Evolutionary conservation across 2,113 vertebrate genomes (phyloP).

Genomic region (Orcinus orca): DNA sequence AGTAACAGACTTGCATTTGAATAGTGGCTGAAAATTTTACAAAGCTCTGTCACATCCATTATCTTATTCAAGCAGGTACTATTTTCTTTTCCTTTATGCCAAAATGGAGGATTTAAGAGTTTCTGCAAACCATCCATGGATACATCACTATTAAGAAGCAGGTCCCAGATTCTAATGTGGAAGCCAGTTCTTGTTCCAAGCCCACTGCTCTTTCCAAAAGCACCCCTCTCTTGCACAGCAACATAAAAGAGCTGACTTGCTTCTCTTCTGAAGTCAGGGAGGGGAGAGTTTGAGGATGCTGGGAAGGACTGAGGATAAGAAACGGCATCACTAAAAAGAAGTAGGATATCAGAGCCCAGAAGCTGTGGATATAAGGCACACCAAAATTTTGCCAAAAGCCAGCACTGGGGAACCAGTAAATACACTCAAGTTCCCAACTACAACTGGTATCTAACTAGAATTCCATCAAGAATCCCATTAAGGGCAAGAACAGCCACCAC

Average conservation of each 20-base stretch:
- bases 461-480: conserved; percentile 9
- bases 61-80: neutral
- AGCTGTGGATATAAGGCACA: neutral
- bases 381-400: neutral
- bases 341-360: neutral
- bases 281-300: neutral
- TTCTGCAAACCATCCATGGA: neutral
- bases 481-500: neutral
- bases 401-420: neutral
- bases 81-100: neutral
- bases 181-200: neutral
- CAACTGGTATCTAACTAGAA: neutral
- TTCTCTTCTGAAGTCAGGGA: neutral
- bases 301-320: neutral
- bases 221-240: neutral
- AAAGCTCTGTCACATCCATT: neutral
- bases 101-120: neutral
- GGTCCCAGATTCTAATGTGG: neutral
- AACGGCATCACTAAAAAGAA: neutral
- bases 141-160: neutral
- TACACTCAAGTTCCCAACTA: neutral
- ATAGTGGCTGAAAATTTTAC: neutral
- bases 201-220: neutral
- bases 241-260: neutral
- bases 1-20: neutral